Conservation (phyloP, 2,888 invertebrate genomes). For the Cheilosia scutellata region DNA sequence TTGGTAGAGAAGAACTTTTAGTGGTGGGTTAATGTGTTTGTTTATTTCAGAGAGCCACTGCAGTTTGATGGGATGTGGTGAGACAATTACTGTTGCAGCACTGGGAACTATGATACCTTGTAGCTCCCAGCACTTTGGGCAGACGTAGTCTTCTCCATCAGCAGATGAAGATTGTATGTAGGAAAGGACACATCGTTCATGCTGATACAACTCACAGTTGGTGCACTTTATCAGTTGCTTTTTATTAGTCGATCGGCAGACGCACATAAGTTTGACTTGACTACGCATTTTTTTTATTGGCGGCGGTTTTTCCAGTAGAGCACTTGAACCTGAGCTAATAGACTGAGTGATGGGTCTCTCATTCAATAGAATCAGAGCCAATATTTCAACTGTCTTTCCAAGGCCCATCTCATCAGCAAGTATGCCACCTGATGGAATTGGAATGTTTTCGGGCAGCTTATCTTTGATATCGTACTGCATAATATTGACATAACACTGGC, state of each 20-base stretch:
- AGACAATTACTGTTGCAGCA: conserved; percentile 89
- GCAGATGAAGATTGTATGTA: conserved; percentile 50
- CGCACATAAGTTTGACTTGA: conserved; percentile 25
- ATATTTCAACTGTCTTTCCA: conserved; percentile 91
- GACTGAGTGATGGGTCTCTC: conserved; percentile 78
- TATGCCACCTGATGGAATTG: conserved; percentile 87
- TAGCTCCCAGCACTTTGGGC: conserved; percentile 88
- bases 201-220: conserved; percentile 87
- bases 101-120: conserved; percentile 81
- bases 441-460: conserved; percentile 81
- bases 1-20: conserved; percentile 86
- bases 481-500: conserved; percentile 80
- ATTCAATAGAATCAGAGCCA: conserved; percentile 87
- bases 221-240: conserved; percentile 85
- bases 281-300: conserved; percentile 27
- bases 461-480: conserved; percentile 76
- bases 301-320: conserved; percentile 7
- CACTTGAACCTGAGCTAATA: conserved; percentile 34
- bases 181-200: conserved; percentile 86
- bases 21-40: conserved; percentile 85
- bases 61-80: conserved; percentile 87
- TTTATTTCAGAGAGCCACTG: conserved; percentile 91
- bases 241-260: conserved; percentile 31
- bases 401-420: conserved; percentile 93
- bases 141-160: conserved; percentile 84